Evolutionary conservation across 2,113 vertebrate genomes (phyloP), one percentile per base, ranked within the genome.

Genomic region (Megaceryle maxima): DNA sequence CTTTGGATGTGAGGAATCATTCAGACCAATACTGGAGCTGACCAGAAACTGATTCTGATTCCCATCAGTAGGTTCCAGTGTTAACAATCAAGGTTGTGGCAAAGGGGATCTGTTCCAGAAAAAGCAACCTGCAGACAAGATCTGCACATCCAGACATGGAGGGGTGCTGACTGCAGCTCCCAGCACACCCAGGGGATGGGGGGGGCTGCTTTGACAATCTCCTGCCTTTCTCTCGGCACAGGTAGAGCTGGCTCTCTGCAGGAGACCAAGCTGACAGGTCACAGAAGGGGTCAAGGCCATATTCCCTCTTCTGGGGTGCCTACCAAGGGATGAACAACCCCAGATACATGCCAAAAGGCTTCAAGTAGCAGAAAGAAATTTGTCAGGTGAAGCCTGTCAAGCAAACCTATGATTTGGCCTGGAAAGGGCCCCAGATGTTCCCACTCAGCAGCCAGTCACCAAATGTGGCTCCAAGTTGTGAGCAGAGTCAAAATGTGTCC

Each of bases 61-160:
- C 20, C 35, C 68, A n/a, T 62, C n/a, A 67, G n/a, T 46, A 91
- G n/a, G 31, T 46, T 67, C 24, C 66, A 87, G 69, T 74, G 50
- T 67, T 77, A 75, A 67, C 55, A 67, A 53, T 50, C 69, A 51
- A 35, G 24, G 7, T 1, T 0, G 0, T 24, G 37, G 12, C 43
- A 67, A 79, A 67, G 43, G 10, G 24, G 13, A 14, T 48, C 11
- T 79, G 31, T 59, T 62, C 63, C 48, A 37, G 43, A 24, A 73
- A 55, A 51, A 77, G 43, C 18, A 55, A 4, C 67, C 44, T 57
- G 29, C 33, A 56, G 80, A 5, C 14, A 5, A 66, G n/a, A 33
- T 11, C 33, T 48, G 46, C 16, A 55, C 1, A 0, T 39, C 29
- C 69, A 35, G 56, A 6, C 0, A 2, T 3, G 60, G 33, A 53